These are phyloP conservation scores for Trachops cirrhosus DNA, from an alignment of 2,797 vertebrate genomes.

Conservation along the genomic window DNA sequence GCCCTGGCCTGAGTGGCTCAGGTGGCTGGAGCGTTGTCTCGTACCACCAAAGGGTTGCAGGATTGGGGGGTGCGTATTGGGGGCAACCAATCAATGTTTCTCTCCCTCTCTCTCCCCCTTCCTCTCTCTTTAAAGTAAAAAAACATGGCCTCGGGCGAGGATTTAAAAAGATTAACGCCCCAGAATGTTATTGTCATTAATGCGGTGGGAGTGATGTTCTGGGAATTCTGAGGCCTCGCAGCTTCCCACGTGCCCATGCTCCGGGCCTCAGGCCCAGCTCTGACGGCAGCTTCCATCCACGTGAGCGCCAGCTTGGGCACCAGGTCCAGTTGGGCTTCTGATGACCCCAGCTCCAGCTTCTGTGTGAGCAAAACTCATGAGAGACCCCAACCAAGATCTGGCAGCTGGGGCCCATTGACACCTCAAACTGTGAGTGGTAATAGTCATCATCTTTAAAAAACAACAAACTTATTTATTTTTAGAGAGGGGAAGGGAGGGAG, in stretches of 20 bases:
- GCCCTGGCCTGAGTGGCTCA: background rate
- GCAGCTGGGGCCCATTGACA: background rate
- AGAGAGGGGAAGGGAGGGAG: no score
- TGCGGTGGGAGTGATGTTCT: background rate
- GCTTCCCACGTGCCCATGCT: background rate
- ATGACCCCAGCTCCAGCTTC: background rate
- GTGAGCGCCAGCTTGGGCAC: background rate
- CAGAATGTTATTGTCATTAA: background rate
- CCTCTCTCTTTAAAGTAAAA: background rate
- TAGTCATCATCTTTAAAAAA: no score
- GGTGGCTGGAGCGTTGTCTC: background rate
- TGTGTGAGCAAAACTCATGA: background rate
- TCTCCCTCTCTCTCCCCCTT: background rate
- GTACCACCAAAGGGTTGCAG: background rate
- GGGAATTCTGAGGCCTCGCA: no score
- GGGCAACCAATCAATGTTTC: background rate
- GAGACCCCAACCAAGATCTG: background rate
- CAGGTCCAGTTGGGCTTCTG: rapidly evolving
- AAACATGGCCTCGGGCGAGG: background rate
- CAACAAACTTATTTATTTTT: no score
- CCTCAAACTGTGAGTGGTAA: background rate
- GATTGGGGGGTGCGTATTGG: background rate
- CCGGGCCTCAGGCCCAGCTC: background rate
- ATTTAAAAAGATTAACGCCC: background rate
- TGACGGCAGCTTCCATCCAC: rapidly evolving